Base-by-base conservation (phyloP, 2,797 vertebrate genomes). In the Manis crassicaudata region DNA sequence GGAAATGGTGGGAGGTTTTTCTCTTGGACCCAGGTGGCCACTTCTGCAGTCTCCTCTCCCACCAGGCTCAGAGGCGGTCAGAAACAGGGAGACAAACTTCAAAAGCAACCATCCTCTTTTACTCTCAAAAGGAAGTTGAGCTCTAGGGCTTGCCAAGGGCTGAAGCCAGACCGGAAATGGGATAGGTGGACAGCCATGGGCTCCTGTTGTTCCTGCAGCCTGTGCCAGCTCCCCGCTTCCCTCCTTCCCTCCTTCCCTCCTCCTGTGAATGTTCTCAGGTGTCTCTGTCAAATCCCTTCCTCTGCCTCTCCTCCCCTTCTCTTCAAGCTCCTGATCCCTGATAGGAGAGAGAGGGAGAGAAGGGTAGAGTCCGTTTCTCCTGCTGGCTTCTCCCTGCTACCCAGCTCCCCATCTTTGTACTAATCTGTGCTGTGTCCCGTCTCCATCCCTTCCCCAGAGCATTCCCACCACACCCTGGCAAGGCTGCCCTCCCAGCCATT, bases 261-360 rank as follows among this genome's bases (percentile, higher is more conserved):
- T 56, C 25, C 90, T 65, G 86, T 21, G 68, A 92, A 92, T 92
- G 86, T 96, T 97, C 96, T 97, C 97, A 97, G 96, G 95, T 94
- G 88, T 97, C 96, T 91, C 60, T 9, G 80, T 75, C 90, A 77
- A 95, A 83, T 84, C 96, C 83, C 92, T 68, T 90, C 87, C 81
- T 60, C 63, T n/a, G 46, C 56, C 46, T 11, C 67, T 77, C 73
- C 83, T 80, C 82, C 75, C 85, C 37, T 67, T 17, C 10, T 62
- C 67, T n/a, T 29, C 2, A 21, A 25, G 20, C 72, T 70, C 56
- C 83, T 3, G 35, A 37, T 68, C 43, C 52, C 43, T 37, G 21
- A 46, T 37, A 56, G 10, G 37, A 50, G 23, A 58, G 17, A 68
- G 20, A 7, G 35, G 18, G 18, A 68, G 23, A 80, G 62, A 21